phyloP scores from a whole-genome alignment of 2,797 vertebrate species.

The Parotocinclus haroldoi region DNA sequence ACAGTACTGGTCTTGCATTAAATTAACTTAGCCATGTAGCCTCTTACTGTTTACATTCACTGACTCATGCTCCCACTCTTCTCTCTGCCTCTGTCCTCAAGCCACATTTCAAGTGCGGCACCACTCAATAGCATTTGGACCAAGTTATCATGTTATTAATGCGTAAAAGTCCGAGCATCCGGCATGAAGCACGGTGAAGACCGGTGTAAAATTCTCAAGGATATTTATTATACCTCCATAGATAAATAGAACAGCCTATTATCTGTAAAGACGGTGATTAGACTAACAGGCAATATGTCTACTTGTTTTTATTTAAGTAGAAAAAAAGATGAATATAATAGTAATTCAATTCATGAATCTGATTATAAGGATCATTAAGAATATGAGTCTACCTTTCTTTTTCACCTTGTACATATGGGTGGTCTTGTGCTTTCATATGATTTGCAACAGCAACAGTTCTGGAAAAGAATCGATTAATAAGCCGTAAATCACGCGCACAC shows the following conservation, averaged over 20 bases:
- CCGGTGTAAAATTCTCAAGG: conserved; percentile 65
- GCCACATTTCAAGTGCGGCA: too few relatives aligned
- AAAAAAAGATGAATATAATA: conserved; percentile 55
- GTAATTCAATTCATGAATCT: conserved; percentile 41
- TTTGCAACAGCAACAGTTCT: conserved; percentile 67
- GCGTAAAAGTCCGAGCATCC: too few relatives aligned
- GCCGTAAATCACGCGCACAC: conserved; percentile 5
- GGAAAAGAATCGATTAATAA: conserved; percentile 49
- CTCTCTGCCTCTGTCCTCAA: too few relatives aligned
- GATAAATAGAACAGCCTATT: conserved; percentile 72
- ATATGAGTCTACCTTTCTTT: conserved; percentile 63
- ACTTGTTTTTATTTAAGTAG: conserved; percentile 59
- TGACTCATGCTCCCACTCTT: too few relatives aligned
- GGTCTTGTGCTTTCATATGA: conserved; percentile 80
- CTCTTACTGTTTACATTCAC: too few relatives aligned
- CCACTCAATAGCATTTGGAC: too few relatives aligned
- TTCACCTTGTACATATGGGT: conserved; percentile 72
- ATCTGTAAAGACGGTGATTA: conserved; percentile 65
- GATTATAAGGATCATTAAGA: conserved; percentile 64
- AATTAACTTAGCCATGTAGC: too few relatives aligned
- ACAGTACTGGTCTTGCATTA: too few relatives aligned
- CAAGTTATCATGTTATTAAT: too few relatives aligned
- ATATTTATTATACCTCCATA: conserved; percentile 75
- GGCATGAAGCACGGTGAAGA: too few relatives aligned
- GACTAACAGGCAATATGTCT: conserved; percentile 66